Percentiles rank a stretch among this genome's conserved stretches.
Conservation (phyloP, 2,888 invertebrate genomes). For the Andrena flavipes region DNA sequence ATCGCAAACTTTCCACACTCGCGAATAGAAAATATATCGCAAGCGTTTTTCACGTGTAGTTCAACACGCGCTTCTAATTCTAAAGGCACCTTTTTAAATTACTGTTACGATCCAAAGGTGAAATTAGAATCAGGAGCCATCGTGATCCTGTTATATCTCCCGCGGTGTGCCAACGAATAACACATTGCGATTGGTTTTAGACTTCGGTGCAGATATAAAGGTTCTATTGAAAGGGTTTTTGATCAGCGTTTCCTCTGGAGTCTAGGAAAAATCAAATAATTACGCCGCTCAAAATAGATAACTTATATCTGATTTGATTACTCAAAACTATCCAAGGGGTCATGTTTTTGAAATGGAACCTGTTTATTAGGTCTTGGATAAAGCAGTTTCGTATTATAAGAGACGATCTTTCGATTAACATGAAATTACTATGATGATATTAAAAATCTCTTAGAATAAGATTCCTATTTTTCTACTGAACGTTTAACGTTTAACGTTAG, state of each 20-base stretch:
- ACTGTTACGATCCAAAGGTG: constrained; percentile 56
- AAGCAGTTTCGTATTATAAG: constrained; percentile 33
- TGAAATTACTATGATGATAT: constrained; percentile 47
- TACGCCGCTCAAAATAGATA: constrained; percentile 45
- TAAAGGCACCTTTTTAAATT: constrained; percentile 60
- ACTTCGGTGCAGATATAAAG: constrained; percentile 47
- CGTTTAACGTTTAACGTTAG: constrained; percentile 51
- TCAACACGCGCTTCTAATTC: constrained; percentile 49
- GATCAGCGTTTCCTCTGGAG: constrained; percentile 43
- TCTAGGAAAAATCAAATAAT: constrained; percentile 67
- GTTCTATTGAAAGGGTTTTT: constrained; percentile 36
- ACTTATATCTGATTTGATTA: constrained; percentile 49
- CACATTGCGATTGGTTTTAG: constrained; percentile 52
- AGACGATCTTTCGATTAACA: constrained; percentile 40
- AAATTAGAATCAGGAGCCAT: constrained; percentile 52
- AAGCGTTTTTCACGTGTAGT: constrained; percentile 49
- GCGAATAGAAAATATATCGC: constrained; percentile 43
- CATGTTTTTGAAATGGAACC: constrained; percentile 28
- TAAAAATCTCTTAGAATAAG: constrained; percentile 56
- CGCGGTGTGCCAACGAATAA: constrained; percentile 47
- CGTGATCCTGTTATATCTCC: constrained; percentile 40
- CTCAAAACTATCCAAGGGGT: constrained; percentile 15
- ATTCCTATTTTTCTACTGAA: constrained; percentile 64
- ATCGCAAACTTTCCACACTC: constrained; percentile 40
- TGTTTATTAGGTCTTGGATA: constrained; percentile 36